Conservation (phyloP, 2,113 vertebrate species). For the Phaetusa simplex region DNA sequence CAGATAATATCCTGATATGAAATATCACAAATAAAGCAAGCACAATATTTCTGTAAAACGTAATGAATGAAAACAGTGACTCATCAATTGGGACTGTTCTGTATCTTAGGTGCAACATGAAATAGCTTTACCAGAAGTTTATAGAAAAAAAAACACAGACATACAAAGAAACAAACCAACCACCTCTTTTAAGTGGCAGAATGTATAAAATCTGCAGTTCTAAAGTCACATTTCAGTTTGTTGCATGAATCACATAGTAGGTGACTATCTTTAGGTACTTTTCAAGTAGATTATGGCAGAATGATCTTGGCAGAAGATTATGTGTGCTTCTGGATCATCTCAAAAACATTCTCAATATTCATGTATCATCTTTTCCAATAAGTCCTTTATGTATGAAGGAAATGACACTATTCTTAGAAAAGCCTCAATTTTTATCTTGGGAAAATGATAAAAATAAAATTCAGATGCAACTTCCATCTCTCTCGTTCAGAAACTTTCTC, state of each 20-base stretch:
- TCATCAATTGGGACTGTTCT: background rate
- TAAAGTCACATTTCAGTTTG: background rate
- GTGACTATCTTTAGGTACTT: background rate
- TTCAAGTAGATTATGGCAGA: background rate
- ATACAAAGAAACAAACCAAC: background rate
- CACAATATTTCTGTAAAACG: background rate
- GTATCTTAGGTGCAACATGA: fast-evolving
- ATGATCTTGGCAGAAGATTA: background rate
- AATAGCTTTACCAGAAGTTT: background rate
- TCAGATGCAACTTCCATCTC: background rate
- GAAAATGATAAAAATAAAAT: background rate
- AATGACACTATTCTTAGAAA: background rate
- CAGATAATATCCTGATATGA: background rate
- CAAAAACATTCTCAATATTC: background rate
- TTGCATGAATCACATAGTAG: background rate
- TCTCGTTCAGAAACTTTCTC: background rate
- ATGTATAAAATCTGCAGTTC: background rate
- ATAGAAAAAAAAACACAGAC: background rate
- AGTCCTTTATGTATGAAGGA: background rate
- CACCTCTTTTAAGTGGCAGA: background rate
- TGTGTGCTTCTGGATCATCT: background rate
- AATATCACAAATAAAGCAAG: background rate
- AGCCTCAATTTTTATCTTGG: background rate
- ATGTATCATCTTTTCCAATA: background rate
- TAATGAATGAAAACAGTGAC: background rate